Conservation (phyloP, 2,888 invertebrate species). For the Heliconius sara region DNA sequence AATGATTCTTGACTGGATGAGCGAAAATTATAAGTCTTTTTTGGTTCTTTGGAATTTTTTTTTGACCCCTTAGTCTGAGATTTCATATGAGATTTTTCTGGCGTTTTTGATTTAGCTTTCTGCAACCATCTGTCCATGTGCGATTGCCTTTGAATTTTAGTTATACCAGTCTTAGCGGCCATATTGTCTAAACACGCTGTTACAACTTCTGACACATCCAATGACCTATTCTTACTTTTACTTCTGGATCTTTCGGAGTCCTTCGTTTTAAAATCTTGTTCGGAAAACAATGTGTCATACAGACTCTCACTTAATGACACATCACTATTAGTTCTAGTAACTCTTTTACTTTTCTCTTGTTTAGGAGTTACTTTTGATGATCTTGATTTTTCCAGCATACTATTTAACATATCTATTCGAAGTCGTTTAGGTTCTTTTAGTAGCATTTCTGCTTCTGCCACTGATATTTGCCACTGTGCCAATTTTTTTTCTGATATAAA, state of each 20-base stretch:
- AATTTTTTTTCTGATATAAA: slow-evolving; percentile 81
- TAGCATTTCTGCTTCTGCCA: slow-evolving; percentile 89
- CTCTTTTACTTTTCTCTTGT: slow-evolving; percentile 63
- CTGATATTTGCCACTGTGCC: slow-evolving; percentile 88
- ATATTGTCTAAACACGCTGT: slow-evolving; percentile 80
- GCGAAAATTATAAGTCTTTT: slow-evolving; percentile 61
- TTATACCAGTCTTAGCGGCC: slow-evolving; percentile 79
- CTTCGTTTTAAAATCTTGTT: slow-evolving; percentile 67
- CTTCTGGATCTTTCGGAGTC: slow-evolving; percentile 61
- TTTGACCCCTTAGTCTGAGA: slow-evolving; percentile 52
- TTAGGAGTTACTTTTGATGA: slow-evolving; percentile 58
- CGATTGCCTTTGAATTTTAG: slow-evolving; percentile 77
- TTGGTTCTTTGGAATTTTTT: slow-evolving; percentile 51
- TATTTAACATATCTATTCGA: slow-evolving; percentile 82
- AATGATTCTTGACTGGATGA: slow-evolving; percentile 61
- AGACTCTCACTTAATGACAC: slow-evolving; percentile 78
- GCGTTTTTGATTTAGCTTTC: slow-evolving; percentile 80
- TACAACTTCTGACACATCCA: slow-evolving; percentile 78
- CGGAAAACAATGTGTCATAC: slow-evolving; percentile 77
- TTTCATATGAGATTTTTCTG: slow-evolving; percentile 69
- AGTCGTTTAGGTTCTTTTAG: slow-evolving; percentile 81
- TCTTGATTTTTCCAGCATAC: slow-evolving; percentile 64
- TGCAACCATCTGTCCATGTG: slow-evolving; percentile 82
- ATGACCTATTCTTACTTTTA: slow-evolving; percentile 65
- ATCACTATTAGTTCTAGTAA: slow-evolving; percentile 73